These are phyloP conservation scores for Hydroisotoma schaefferi DNA, from an alignment of 2,888 invertebrate species.

Conservation along the genomic window DNA sequence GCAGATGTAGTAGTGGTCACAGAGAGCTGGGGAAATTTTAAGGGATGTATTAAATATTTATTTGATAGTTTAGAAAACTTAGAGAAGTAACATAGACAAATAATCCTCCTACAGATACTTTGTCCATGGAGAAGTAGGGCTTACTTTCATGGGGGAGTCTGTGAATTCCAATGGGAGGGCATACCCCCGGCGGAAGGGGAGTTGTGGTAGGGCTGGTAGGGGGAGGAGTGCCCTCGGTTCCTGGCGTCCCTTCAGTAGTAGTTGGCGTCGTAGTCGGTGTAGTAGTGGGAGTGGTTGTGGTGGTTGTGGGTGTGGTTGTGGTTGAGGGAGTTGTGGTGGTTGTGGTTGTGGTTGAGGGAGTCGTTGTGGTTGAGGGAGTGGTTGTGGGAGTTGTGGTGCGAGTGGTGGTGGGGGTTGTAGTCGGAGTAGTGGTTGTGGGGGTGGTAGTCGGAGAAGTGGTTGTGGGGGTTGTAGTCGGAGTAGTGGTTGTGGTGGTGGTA, in stretches of 20 bases:
- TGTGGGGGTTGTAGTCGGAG: neutral
- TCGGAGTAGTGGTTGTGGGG: neutral
- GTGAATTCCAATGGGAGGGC: slow-evolving; percentile 21
- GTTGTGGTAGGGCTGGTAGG: slow-evolving; percentile 8
- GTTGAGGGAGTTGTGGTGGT: slow-evolving; percentile 3
- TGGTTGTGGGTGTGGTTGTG: slow-evolving; percentile 4
- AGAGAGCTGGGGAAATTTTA: slow-evolving; percentile 13
- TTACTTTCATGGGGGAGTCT: slow-evolving; percentile 24
- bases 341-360: neutral
- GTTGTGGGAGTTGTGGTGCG: neutral
- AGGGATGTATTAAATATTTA: too few species aligned
- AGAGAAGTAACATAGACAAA: too few species aligned
- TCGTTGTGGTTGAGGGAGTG: neutral
- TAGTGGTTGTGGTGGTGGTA: neutral
- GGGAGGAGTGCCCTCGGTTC: slow-evolving; percentile 48
- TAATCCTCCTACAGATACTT: too few species aligned
- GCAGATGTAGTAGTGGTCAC: slow-evolving; percentile 21
- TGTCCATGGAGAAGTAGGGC: neutral
- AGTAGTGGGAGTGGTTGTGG: slow-evolving; percentile 41
- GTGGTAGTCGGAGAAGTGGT: neutral
- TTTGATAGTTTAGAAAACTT: too few species aligned
- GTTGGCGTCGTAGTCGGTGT: slow-evolving; percentile 51
- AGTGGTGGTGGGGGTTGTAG: neutral
- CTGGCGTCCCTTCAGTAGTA: slow-evolving; percentile 48
- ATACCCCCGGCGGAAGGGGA: slow-evolving; percentile 18